phyloP scores from a whole-genome alignment of 2,888 invertebrate genomes.

The Drosophila diplacantha region DNA sequence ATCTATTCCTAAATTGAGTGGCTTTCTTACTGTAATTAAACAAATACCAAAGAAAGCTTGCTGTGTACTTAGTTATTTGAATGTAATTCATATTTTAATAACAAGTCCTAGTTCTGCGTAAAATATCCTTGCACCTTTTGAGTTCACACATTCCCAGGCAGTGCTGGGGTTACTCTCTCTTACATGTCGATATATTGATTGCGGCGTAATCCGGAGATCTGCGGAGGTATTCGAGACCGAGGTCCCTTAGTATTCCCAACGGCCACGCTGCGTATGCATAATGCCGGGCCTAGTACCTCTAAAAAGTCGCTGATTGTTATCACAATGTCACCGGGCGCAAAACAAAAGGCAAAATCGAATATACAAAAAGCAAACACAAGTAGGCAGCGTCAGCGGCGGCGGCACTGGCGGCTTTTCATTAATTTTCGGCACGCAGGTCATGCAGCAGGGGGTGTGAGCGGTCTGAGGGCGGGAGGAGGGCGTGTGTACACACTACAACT shows the following conservation, averaged over 20 bases:
- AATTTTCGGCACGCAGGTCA: constrained; percentile 67
- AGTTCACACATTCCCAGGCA: neutral
- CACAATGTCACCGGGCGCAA: constrained; percentile 47
- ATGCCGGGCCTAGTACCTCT: constrained; percentile 48
- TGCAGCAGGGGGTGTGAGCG: neutral
- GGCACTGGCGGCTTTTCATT: constrained; percentile 62
- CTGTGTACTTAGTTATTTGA: no score
- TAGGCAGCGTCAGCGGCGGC: constrained; percentile 42
- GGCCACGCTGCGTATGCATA: constrained; percentile 53
- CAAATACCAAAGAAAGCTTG: neutral
- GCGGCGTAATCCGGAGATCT: constrained; percentile 23
- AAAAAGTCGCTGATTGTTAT: constrained; percentile 59
- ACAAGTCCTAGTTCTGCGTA: neutral
- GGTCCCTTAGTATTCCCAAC: constrained; percentile 30
- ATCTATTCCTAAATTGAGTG: neutral
- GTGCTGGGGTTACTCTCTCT: constrained; percentile 1
- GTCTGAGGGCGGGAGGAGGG: constrained; percentile 6
- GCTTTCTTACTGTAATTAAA: neutral
- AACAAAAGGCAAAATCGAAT: constrained; percentile 38
- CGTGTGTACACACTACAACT: constrained; percentile 31
- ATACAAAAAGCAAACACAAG: constrained; percentile 51
- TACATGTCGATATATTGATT: constrained; percentile 36
- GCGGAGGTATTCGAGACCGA: constrained; percentile 9
- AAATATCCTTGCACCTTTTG: constrained; percentile 4
- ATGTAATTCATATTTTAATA: neutral